These are phyloP conservation scores for Hemichromis elongatus DNA, from an alignment of 2,113 vertebrate genomes.

Conservation along the genomic window DNA sequence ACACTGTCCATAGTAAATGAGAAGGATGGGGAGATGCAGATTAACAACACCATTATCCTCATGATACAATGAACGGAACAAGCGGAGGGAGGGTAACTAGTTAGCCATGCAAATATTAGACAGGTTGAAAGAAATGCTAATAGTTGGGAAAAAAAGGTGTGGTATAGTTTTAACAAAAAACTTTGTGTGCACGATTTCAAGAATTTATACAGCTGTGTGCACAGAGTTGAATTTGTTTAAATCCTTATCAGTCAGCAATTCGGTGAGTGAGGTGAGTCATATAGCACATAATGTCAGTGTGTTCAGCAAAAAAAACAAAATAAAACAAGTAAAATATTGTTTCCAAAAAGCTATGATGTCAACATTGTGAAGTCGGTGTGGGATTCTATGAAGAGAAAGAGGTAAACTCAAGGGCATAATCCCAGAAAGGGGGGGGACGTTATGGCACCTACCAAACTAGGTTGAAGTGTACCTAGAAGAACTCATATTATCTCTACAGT, in stretches of 20 bases:
- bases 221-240: not conserved
- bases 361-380: not conserved
- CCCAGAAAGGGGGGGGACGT: not conserved
- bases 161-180: not conserved
- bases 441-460: not conserved
- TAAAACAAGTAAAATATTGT: not conserved
- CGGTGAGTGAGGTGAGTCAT: not conserved
- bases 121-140: constrained; percentile 23
- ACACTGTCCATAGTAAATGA: constrained; percentile 36
- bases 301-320: not conserved
- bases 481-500: not conserved
- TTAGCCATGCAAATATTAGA: constrained; percentile 44
- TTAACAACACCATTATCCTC: constrained; percentile 41
- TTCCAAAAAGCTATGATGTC: not conserved
- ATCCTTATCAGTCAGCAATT: not conserved
- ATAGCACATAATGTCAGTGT: not conserved
- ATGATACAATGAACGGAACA: not conserved
- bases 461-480: not conserved
- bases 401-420: not conserved
- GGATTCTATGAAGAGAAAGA: not conserved
- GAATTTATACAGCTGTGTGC: not conserved
- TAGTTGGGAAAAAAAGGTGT: not conserved
- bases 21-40: constrained; percentile 31
- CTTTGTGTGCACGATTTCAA: not conserved
- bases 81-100: not conserved